Conservation (phyloP, 2,113 vertebrate genomes). For the Noctilio leporinus region DNA sequence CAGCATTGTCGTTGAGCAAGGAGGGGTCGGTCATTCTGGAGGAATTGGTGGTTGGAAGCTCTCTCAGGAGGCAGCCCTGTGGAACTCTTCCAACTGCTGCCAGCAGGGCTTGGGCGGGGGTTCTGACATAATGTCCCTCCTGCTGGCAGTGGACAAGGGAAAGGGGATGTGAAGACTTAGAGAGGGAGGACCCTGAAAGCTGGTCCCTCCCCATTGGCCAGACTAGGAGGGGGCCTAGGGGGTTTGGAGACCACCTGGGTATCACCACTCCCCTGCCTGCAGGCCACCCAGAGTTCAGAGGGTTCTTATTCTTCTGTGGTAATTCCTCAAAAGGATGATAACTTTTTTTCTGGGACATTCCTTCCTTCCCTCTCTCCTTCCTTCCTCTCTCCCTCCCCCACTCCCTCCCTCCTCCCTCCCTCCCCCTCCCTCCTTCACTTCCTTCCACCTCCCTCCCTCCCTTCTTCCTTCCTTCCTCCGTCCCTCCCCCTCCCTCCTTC, state of each 20-base stretch:
- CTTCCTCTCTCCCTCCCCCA: no score
- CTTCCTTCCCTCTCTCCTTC: background rate
- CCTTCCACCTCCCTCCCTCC: no score
- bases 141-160: background rate
- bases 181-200: background rate
- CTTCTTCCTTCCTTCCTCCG: no score
- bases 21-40: background rate
- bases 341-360: constrained; percentile 31
- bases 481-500: no score
- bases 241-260: background rate
- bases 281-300: constrained; percentile 10
- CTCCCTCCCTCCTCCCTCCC: no score
- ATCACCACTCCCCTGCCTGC: background rate
- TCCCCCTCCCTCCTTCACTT: no score
- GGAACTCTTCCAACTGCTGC: background rate
- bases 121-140: background rate
- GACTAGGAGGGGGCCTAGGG: background rate
- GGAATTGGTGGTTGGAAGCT: background rate
- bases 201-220: background rate
- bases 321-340: background rate
- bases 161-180: background rate
- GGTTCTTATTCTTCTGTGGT: constrained; percentile 37
- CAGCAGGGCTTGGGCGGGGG: background rate
- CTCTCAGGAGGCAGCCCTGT: background rate
- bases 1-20: background rate